Conservation (phyloP, 2,888 invertebrate species). For the Dryomyza anilis region DNA sequence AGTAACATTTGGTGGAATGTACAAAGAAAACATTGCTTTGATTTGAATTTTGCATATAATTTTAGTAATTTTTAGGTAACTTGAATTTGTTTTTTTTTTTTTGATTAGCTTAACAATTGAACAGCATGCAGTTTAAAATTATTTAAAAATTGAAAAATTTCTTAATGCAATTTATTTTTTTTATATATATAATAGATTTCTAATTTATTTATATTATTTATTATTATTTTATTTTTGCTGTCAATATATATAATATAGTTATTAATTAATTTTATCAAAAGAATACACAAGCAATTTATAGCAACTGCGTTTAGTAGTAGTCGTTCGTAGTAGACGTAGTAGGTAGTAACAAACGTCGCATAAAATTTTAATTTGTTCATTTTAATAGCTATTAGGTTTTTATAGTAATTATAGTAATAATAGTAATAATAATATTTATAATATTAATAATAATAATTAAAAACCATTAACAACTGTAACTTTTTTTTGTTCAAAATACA, state of each 20-base stretch:
- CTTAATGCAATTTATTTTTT: background rate
- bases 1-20: slow-evolving; percentile 20
- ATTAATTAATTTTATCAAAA: background rate
- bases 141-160: background rate
- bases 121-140: background rate
- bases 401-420: no score
- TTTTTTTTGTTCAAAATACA: no score
- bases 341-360: background rate
- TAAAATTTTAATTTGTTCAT: background rate
- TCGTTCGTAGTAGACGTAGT: no score
- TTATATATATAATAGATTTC: background rate
- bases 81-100: background rate
- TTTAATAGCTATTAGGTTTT: background rate
- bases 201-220: background rate
- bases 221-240: background rate
- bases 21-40: slow-evolving; percentile 5
- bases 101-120: background rate
- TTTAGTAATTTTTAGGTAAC: no score
- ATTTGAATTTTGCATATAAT: background rate
- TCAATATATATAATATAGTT: background rate
- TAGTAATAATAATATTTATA: background rate
- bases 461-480: no score
- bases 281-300: background rate
- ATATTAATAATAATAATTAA: background rate
- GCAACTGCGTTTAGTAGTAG: no score